Base-by-base conservation (phyloP, 2,797 vertebrate species). In the Enteromius viviparus region DNA sequence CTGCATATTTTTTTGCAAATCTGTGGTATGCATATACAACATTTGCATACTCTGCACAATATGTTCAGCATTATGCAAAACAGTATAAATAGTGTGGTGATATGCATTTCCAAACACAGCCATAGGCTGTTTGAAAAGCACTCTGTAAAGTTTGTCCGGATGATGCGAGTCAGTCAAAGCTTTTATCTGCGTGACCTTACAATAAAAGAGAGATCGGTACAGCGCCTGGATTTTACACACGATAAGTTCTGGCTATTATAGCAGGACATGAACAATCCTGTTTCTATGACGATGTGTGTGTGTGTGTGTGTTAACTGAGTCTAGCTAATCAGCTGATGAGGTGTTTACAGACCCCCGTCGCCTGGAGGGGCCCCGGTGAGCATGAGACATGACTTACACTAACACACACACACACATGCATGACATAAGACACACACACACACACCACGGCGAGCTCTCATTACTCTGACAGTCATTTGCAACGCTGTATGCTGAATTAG, bases 291-390 rank as follows among this genome's bases (percentile, higher is more conserved):
- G 70, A 74, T 82, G 74, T 84, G 69, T 76, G 80, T n/a, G 58
- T 53, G 26, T 26, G 26, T 82, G 87, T 85, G 84, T 87, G 86
- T 85, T 88, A 77, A 77, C 80, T 85, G 86, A 51, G 85, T 91
- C 88, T 94, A 85, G 92, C 89, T 94, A 93, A 95, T 95, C 93
- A 95, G 93, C 92, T 95, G 94, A 94, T 93, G 92, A 94, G 93
- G 90, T 95, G 94, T 95, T 95, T 95, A 94, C 94, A 87, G 92
- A 85, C 90, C 91, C 91, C 91, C 92, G 91, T 95, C 93, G 94
- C 95, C 95, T 94, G 93, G 94, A 95, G 95, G 94, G 93, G 93
- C 93, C 94, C 94, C 85, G 84, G 89, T 91, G 90, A 87, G 89
- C 92, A 91, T 88, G 90, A 89, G 91, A 91, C 93, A 93, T 90